A percentile compares a stretch with the other conserved stretches of the same genome.
Conservation (phyloP, 2,888 invertebrate genomes). For the Therioaphis trifolii region DNA sequence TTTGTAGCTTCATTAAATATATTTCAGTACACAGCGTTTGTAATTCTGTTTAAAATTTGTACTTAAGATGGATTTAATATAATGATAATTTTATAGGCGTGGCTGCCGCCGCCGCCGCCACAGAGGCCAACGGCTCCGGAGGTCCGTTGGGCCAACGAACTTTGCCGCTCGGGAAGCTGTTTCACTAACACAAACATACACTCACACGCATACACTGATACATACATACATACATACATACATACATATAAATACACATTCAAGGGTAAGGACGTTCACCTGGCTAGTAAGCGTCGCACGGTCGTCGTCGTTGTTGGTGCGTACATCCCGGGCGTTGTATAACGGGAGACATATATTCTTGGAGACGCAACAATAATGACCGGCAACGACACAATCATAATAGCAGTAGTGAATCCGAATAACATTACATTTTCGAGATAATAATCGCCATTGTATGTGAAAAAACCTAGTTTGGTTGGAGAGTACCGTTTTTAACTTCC, state of each 20-base stretch:
- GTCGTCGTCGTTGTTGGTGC: conserved; percentile 15
- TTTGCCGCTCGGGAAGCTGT: conserved; percentile 57
- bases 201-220: neutral
- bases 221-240: conserved; percentile 2
- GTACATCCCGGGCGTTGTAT: conserved; percentile 35
- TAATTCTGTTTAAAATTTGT: conserved; percentile 36
- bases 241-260: neutral
- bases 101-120: conserved; percentile 4
- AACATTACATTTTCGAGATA: conserved; percentile 51
- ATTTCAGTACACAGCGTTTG: conserved; percentile 29
- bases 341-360: conserved; percentile 55
- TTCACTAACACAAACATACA: conserved; percentile 17
- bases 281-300: conserved; percentile 35
- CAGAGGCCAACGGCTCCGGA: conserved; percentile 60
- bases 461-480: conserved; percentile 41
- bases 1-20: neutral
- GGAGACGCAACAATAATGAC: conserved; percentile 33
- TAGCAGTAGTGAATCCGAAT: conserved; percentile 31
- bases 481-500: conserved; percentile 51
- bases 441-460: conserved; percentile 47
- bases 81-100: conserved; percentile 37
- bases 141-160: conserved; percentile 61
- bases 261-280: conserved; percentile 62
- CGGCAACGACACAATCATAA: conserved; percentile 34
- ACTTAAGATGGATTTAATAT: conserved; percentile 4